Evolutionary conservation across 2,797 vertebrate species (phyloP).

Genomic region (Labeo calbasu): DNA sequence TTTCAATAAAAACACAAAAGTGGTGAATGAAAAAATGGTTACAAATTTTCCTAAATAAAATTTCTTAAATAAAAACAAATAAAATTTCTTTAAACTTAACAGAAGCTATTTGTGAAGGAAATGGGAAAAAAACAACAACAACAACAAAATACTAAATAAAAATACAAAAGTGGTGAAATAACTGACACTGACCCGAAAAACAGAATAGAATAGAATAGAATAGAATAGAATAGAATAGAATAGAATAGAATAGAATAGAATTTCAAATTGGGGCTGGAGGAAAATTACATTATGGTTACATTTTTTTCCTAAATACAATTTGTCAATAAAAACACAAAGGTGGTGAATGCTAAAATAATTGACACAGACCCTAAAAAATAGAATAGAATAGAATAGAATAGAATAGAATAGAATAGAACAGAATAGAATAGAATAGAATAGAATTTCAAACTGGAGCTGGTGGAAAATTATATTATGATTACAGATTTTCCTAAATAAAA

Average conservation of each 20-base stretch:
- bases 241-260: background rate
- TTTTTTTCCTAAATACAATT: too few species aligned
- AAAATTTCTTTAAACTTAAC: background rate
- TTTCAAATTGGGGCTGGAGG: background rate
- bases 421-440: background rate
- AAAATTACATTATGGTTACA: background rate
- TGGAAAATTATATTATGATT: background rate
- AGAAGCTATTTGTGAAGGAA: background rate
- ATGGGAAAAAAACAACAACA: background rate
- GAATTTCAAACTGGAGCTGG: background rate
- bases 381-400: background rate
- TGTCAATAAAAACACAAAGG: too few species aligned
- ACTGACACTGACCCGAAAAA: background rate
- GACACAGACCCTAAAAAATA: too few species aligned
- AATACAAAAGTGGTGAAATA: too few species aligned
- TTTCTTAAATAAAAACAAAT: background rate
- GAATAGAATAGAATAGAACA: conserved; percentile 2
- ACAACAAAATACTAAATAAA: too few species aligned
- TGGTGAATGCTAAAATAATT: background rate
- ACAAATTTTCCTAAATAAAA: background rate
- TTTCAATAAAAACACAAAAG: background rate
- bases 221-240: background rate
- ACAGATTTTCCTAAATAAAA: background rate
- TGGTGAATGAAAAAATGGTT: background rate
- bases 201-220: background rate